These are phyloP conservation scores for Drosophila barbarae DNA, from an alignment of 2,888 invertebrate species.

Conservation along the genomic window DNA sequence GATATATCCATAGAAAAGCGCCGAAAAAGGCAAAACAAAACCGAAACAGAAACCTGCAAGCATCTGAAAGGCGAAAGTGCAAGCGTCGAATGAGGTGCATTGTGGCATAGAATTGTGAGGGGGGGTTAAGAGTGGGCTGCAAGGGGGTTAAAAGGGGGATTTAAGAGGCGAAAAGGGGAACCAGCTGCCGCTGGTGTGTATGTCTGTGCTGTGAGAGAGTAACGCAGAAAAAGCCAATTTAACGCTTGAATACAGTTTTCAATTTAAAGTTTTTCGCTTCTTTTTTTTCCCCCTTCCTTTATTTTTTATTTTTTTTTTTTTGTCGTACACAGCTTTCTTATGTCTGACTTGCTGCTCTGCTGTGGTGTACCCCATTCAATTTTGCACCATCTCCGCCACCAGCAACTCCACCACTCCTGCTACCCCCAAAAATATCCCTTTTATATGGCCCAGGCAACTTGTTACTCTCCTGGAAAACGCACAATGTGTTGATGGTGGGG, in stretches of 20 bases:
- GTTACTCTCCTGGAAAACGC: slow-evolving; percentile 53
- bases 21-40: slow-evolving; percentile 14
- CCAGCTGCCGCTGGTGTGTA: neutral
- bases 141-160: neutral
- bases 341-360: slow-evolving; percentile 36
- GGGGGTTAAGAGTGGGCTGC: neutral
- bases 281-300: slow-evolving; percentile 39
- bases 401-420: neutral
- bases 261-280: slow-evolving; percentile 70
- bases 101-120: slow-evolving; percentile 29
- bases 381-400: slow-evolving; percentile 3
- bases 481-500: slow-evolving; percentile 36
- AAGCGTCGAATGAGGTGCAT: slow-evolving; percentile 36
- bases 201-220: slow-evolving; percentile 26
- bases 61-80: slow-evolving; percentile 40
- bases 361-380: slow-evolving; percentile 29
- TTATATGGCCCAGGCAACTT: slow-evolving; percentile 53
- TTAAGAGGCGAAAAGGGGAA: slow-evolving; percentile 11
- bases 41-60: slow-evolving; percentile 17
- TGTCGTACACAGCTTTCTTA: slow-evolving; percentile 14
- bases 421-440: slow-evolving; percentile 14
- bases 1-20: neutral
- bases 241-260: slow-evolving; percentile 75
- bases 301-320: slow-evolving; percentile 8
- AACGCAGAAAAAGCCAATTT: slow-evolving; percentile 71